Base-by-base conservation (phyloP, 2,113 vertebrate genomes). In the Bungarus multicinctus region DNA sequence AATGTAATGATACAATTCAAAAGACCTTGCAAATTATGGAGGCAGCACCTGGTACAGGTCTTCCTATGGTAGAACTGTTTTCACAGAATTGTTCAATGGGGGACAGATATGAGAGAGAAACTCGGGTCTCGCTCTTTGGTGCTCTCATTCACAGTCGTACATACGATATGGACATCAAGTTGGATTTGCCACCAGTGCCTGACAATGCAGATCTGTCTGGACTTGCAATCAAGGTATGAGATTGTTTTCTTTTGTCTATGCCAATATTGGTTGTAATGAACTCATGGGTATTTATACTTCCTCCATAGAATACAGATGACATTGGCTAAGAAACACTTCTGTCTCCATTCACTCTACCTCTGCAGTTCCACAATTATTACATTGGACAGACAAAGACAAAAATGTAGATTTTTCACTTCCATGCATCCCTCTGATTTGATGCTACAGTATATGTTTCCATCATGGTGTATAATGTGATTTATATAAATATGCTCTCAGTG, bases 81-180 rank as follows among this genome's bases (percentile, higher is more conserved):
- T 97, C 97, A 0, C 96, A 96, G 47, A 96, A 93, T 54, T 97
- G 92, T 25, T 94, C 97, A 7, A 92, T 95, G 12, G 96, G 96
- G n/a, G 99, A 99, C 97, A 98, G 89, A 93, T 99, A 99, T 96
- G 98, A 99, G 92, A 98, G 97, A 9, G 99, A 99, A 87, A 99
- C 99, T 0, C 98, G 98, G 0, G 94, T 98, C 95, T 98, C 99
- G 0, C 98, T 99, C 69, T 99, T 99, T 1, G 99, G 99, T 89
- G 99, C 99, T 4, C 98, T 99, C 4, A 98, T 99, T 53, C 99
- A 99, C 93, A 99, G 98, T 91, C 98, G 98, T 6, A 98, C 99
- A 0, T 97, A 97, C 9, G 99, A 99, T 89, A 97, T 99, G 97
- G 99, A 99, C 81, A 98, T 99, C 94, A 98, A 98, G 90, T 87